Conservation (phyloP, 1,140 invertebrate species). For the Belonocnema kinseyi region DNA sequence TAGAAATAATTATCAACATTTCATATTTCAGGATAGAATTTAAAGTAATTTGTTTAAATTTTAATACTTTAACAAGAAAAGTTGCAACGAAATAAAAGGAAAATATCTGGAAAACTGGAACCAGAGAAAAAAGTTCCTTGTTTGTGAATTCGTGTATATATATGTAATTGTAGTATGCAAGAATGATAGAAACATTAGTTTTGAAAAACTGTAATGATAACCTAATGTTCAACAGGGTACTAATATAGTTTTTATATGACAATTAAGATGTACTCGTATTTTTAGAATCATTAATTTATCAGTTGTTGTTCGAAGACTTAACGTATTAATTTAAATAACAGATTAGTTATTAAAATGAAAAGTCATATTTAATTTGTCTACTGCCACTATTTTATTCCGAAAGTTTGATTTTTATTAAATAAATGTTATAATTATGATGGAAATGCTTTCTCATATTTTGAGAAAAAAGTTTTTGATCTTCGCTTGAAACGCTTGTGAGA, state of each 20-base stretch:
- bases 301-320: too few species aligned
- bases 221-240: constrained; percentile 21
- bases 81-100: constrained; percentile 39
- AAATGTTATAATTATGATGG: background rate
- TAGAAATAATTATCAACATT: background rate
- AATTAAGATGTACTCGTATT: constrained; percentile 10
- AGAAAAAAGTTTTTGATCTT: constrained; percentile 4
- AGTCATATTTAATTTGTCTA: too few species aligned
- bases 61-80: constrained; percentile 10
- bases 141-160: constrained; percentile 43
- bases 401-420: background rate
- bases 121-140: constrained; percentile 42
- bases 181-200: constrained; percentile 20
- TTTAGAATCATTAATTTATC: background rate
- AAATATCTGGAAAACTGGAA: constrained; percentile 32
- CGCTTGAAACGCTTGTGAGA: background rate
- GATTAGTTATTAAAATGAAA: too few species aligned
- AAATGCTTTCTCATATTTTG: background rate
- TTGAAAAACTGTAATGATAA: constrained; percentile 2
- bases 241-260: constrained; percentile 30
- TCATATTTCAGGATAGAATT: too few species aligned
- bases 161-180: constrained; percentile 36
- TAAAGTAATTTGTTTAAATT: constrained; percentile 2
- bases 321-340: too few species aligned
- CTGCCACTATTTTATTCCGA: too few species aligned